Conservation (phyloP, 2,888 invertebrate genomes). For the Apodemia zela region DNA sequence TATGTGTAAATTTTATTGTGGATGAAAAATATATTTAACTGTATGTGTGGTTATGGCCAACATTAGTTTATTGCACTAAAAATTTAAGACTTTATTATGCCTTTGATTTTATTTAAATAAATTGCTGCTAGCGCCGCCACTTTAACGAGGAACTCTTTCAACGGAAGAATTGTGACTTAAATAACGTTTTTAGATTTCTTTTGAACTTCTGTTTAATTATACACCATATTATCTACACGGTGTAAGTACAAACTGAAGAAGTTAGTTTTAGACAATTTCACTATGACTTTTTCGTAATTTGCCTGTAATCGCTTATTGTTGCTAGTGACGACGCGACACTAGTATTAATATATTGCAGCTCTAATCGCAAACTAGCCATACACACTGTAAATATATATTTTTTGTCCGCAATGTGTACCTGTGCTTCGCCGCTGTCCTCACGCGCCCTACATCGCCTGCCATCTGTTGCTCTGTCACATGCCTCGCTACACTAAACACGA, state of each 20-base stretch:
- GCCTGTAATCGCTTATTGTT: background rate
- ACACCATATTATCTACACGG: background rate
- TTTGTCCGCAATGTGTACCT: conserved; percentile 34
- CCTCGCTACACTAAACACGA: conserved; percentile 74
- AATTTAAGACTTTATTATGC: background rate
- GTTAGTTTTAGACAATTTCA: background rate
- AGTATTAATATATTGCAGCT: background rate
- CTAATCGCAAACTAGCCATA: conserved; percentile 1
- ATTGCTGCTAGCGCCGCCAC: background rate
- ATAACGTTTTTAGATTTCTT: too few species aligned
- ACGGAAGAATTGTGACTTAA: background rate
- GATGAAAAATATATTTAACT: conserved; percentile 8
- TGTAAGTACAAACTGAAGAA: background rate
- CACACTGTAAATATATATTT: conserved; percentile 20
- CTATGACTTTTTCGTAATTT: background rate
- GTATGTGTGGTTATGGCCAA: background rate
- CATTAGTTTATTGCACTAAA: background rate
- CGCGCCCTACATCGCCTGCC: conserved; percentile 72
- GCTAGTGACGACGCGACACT: background rate
- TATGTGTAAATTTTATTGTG: conserved; percentile 11
- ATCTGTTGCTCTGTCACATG: conserved; percentile 68
- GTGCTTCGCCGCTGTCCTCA: conserved; percentile 71
- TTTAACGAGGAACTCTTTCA: background rate
- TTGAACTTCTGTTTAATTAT: background rate
- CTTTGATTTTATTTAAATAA: background rate